phyloP scores from a whole-genome alignment of 23 tunicate species.

The Corella eumyota region DNA sequence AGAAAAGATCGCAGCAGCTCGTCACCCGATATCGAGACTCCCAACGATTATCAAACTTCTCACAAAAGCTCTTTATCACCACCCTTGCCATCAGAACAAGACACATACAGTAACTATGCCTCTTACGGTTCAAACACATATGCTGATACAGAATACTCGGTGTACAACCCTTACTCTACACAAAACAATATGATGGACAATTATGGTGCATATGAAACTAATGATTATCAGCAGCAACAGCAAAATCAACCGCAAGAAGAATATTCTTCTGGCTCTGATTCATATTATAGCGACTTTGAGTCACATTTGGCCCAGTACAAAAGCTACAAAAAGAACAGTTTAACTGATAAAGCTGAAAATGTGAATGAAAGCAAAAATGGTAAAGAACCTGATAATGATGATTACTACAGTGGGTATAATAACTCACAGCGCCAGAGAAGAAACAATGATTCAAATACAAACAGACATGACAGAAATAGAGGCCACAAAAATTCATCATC shows the following conservation, averaged over 20 bases:
- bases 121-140: constrained; percentile 14
- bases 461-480: no score
- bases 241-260: constrained; percentile 3
- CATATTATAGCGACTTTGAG: constrained; percentile 80
- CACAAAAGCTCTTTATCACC: constrained; percentile 28
- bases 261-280: constrained; percentile 53
- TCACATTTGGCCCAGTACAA: constrained; percentile 71
- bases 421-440: constrained; percentile 8
- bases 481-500: constrained; percentile 1
- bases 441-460: constrained; percentile 7
- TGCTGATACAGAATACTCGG: constrained; percentile 5
- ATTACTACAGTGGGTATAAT: constrained; percentile 38
- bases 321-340: constrained; percentile 48
- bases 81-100: constrained; percentile 48
- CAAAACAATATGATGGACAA: no score
- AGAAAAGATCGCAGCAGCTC: constrained; percentile 46
- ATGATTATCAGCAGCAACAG: no score
- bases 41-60: constrained; percentile 1
- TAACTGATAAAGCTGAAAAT: background rate
- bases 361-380: constrained; percentile 9
- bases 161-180: no score
- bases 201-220: no score
- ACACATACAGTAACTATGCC: no score
- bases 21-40: constrained; percentile 30
- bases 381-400: constrained; percentile 4